Evolutionary conservation across 2,113 vertebrate genomes (phyloP).

Genomic region (Malurus alboscapulatus): DNA sequence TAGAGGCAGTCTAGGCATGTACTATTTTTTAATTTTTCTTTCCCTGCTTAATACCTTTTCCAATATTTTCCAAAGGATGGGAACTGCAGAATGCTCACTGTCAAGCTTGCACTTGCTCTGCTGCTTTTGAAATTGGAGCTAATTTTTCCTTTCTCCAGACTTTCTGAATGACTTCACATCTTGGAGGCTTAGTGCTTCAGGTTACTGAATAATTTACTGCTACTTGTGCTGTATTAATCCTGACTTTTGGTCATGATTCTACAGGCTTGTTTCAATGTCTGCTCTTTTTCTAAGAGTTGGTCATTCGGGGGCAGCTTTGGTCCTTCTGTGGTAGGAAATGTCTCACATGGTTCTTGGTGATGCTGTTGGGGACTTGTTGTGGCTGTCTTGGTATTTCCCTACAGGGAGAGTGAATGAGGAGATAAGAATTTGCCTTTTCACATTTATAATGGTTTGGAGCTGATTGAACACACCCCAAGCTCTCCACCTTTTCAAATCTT

Average conservation of each 20-base stretch:
- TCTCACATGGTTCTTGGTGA: not conserved
- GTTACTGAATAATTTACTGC: not conserved
- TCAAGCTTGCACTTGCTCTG: constrained; percentile 41
- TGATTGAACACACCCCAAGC: not conserved
- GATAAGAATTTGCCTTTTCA: not conserved
- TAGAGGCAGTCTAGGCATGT: constrained; percentile 2
- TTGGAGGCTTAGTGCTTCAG: not conserved
- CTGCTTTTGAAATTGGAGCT: constrained; percentile 39
- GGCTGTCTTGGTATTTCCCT: not conserved
- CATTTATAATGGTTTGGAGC: not conserved
- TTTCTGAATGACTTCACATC: not conserved
- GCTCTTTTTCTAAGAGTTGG: not conserved
- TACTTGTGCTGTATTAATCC: not conserved
- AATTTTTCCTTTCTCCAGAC: not conserved
- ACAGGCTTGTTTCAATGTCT: not conserved
- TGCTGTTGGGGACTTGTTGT: not conserved
- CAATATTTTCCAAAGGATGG: not conserved
- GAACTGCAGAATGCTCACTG: not conserved
- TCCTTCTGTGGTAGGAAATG: not conserved
- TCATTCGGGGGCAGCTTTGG: not conserved
- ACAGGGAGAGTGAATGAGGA: not conserved
- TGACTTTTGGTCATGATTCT: not conserved
- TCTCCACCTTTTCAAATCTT: not conserved
- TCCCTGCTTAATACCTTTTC: not conserved
- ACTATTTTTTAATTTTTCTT: not conserved